Evolutionary conservation across 2,888 invertebrate genomes (phyloP), one percentile per base, ranked within the genome.

Genomic region (Laspeyria flexula): DNA sequence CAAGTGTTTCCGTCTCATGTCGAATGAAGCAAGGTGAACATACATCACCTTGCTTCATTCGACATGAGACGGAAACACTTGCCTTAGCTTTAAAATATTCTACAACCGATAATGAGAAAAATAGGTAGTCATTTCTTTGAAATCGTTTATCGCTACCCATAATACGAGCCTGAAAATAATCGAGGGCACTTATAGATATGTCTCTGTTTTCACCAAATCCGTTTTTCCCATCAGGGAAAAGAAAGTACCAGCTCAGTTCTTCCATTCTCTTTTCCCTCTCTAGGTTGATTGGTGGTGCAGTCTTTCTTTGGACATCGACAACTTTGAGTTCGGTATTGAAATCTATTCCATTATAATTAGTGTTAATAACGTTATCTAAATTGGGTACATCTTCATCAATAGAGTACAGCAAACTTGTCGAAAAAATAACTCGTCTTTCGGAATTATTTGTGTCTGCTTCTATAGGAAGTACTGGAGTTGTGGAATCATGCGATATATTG

Each of bases 41-140:
- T 7, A 33, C 42, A 0, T 52, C 33, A 30, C 63, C 64, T 52
- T 71, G 66, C 0, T 55, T 49, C 60, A 69, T 71, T n/a, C 68
- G 46, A 41, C 65, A 73, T 21, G 65, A 80, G 0, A 73, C 77
- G 11, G 71, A 66, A 9, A 74, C 63, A 39, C 57, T 76, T 2
- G 66, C 35, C 50, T 71, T 71, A 0, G 65, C 71, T 12, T 56
- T 25, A 60, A 40, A 73, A 56, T 64, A 71, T 59, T 73, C 69
- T 3, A 73, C 63, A 11, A 70, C 37, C 0, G 75, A 77, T 11
- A 77, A 23, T 10, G 75, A 75, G 65, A 59, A 77, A 66, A 79
- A 80, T n/a, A 78, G 58, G 47, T 78, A 70, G 1, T 70, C 66
- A 15, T 66, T 66, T 50, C 65, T 34, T 0, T 69, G 29, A n/a